Evolutionary conservation across 1,140 invertebrate genomes (phyloP).

Genomic region (Mylabris phalerata): DNA sequence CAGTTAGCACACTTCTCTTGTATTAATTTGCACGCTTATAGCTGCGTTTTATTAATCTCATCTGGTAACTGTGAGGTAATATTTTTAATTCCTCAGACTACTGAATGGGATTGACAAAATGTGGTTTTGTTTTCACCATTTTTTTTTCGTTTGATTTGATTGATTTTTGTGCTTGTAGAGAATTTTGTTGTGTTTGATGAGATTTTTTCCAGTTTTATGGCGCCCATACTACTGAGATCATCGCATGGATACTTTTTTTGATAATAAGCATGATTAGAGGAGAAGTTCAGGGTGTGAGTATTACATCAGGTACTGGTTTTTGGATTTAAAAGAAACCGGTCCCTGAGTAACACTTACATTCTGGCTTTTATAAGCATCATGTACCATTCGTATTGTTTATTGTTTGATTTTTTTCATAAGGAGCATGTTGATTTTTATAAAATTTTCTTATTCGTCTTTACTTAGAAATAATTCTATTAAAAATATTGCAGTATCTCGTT

Average conservation of each 20-base stretch:
- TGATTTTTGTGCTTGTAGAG: constrained; percentile 31
- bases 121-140: constrained; percentile 36
- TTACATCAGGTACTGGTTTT: constrained; percentile 96
- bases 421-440: too few species aligned
- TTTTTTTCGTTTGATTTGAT: constrained; percentile 34
- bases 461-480: background rate
- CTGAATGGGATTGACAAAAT: constrained; percentile 58
- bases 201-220: constrained; percentile 35
- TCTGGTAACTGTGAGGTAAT: constrained; percentile 82
- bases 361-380: constrained; percentile 26
- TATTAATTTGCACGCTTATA: constrained; percentile 30
- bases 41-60: constrained; percentile 67
- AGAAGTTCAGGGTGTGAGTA: constrained; percentile 72
- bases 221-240: constrained; percentile 24
- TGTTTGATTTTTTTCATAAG: constrained; percentile 7
- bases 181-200: constrained; percentile 7
- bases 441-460: constrained; percentile 6
- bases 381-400: constrained; percentile 22
- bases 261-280: constrained; percentile 22
- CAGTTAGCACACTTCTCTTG: constrained; percentile 5
- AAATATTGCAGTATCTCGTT: constrained; percentile 41
- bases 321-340: constrained; percentile 53
- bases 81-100: constrained; percentile 55
- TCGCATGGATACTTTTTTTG: constrained; percentile 27
- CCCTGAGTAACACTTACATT: constrained; percentile 75